These are phyloP conservation scores for Spodoptera picta DNA, from an alignment of 2,888 invertebrate genomes.

Conservation along the genomic window DNA sequence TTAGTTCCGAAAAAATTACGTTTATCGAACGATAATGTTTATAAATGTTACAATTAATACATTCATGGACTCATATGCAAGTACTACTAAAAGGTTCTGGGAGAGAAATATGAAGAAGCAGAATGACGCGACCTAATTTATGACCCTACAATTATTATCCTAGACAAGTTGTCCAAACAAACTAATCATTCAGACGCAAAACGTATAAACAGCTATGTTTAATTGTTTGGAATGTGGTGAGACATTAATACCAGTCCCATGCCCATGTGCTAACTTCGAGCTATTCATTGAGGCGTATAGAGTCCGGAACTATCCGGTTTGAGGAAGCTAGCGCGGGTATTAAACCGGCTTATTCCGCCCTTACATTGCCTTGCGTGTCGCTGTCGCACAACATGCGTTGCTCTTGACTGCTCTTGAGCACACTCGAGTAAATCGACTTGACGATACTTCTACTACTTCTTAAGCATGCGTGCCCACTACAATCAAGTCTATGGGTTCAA, in stretches of 20 bases:
- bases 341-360: constrained; percentile 76
- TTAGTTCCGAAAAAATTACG: neutral
- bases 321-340: constrained; percentile 68
- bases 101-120: no score
- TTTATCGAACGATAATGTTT: no score
- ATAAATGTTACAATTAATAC: no score
- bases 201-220: constrained; percentile 64
- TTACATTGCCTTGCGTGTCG: constrained; percentile 62
- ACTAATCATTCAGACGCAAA: constrained; percentile 46
- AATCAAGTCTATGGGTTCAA: neutral
- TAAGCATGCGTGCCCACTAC: constrained; percentile 11
- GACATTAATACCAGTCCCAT: constrained; percentile 61
- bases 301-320: constrained; percentile 76
- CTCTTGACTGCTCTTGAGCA: constrained; percentile 23
- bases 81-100: no score
- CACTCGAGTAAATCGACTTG: constrained; percentile 14
- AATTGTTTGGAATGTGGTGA: constrained; percentile 81
- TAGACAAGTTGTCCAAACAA: constrained; percentile 26
- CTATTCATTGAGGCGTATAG: constrained; percentile 51
- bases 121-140: no score
- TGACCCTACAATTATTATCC: neutral
- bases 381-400: constrained; percentile 27
- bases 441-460: neutral
- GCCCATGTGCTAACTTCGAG: constrained; percentile 59
- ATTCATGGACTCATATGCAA: no score